Conservation (phyloP, 2,113 vertebrate species). For the Oryctolagus cuniculus region mOryCun1.1 NC_091436.1:46717501-46718000, state of each 20-base stretch:
- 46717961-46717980: neutral
- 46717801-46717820: neutral
- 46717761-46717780: neutral
- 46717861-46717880: neutral
- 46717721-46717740: neutral
- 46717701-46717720: neutral
- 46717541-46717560: neutral
- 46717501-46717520: slow-evolving; percentile 6
- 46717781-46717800: slow-evolving; percentile 19
- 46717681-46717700: neutral
- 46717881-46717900: neutral
- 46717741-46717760: neutral
- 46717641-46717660: neutral
- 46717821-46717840: neutral
- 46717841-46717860: neutral
- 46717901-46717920: neutral
- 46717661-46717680: slow-evolving; percentile 18
- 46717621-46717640: neutral
- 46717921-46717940: neutral
- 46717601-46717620: neutral
- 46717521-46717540: neutral
- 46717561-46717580: neutral
- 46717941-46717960: neutral
- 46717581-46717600: neutral
- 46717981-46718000: neutral